Evolutionary conservation across 35 echinoderm and acorn worm genomes (phyloP).

Genomic region (Diadema setosum): DNA sequence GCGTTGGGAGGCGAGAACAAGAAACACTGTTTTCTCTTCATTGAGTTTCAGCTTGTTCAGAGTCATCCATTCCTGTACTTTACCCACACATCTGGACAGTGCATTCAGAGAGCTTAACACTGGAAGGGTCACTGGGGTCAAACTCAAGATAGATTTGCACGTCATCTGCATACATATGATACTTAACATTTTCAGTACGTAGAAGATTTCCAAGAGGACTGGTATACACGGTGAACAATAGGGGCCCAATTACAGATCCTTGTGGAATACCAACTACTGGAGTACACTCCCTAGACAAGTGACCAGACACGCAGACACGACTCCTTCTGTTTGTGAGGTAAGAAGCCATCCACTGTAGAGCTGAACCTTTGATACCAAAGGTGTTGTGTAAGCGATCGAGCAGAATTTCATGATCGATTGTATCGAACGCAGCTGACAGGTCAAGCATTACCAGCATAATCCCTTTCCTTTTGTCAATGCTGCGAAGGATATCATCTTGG

Average conservation of each 20-base stretch:
- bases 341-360: neutral
- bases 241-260: no score
- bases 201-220: neutral
- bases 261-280: neutral
- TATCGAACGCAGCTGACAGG: conserved; percentile 27
- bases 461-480: conserved; percentile 1
- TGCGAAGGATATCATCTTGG: neutral
- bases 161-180: neutral
- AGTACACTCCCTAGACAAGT: neutral
- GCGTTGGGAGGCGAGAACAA: no score
- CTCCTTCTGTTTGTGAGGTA: no score
- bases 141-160: neutral
- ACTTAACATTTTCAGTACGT: neutral
- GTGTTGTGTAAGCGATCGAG: neutral
- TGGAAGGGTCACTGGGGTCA: neutral
- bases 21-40: neutral
- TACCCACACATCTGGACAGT: neutral
- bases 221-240: no score
- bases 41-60: neutral
- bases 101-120: neutral
- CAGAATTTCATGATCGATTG: conserved; percentile 40
- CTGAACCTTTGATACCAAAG: neutral
- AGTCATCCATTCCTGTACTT: neutral
- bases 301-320: neutral
- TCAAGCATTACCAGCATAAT: conserved; percentile 17